Percentiles rank a stretch among this genome's conserved stretches.
These are phyloP conservation scores for Tamandua tetradactyla DNA, from an alignment of 2,797 vertebrate species.

Conservation along the genomic window DNA sequence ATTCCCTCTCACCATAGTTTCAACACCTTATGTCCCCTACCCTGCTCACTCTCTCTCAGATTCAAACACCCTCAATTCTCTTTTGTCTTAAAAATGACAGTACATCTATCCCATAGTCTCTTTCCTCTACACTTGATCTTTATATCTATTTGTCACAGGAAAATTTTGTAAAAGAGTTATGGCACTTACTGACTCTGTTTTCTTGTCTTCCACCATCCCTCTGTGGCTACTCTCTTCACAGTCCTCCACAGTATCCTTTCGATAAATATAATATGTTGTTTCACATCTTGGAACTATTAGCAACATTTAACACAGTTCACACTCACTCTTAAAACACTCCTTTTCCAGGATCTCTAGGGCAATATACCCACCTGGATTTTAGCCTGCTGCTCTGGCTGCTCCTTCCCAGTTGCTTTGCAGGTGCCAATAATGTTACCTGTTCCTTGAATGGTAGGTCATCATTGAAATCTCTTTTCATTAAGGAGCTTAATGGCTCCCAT, in stretches of 20 bases:
- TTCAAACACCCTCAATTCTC: background rate
- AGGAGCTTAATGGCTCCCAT: background rate
- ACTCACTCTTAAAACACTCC: background rate
- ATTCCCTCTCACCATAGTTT: background rate
- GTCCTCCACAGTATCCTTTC: background rate
- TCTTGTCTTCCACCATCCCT: background rate
- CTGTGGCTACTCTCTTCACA: background rate
- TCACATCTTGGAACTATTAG: background rate
- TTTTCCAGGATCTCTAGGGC: background rate
- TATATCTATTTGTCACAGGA: background rate
- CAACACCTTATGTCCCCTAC: background rate
- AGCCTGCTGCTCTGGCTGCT: background rate
- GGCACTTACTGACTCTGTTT: background rate
- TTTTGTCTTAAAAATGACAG: slow-evolving; percentile 15
- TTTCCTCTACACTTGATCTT: background rate
- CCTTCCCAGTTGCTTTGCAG: background rate
- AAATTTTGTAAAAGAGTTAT: background rate
- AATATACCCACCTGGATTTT: background rate
- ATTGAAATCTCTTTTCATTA: background rate
- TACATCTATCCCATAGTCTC: background rate
- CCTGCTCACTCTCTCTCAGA: background rate
- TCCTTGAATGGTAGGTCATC: background rate
- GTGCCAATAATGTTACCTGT: background rate
- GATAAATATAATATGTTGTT: background rate
- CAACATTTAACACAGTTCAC: background rate